Conservation (phyloP, 2,113 vertebrate genomes). For the Strix uralensis region DNA sequence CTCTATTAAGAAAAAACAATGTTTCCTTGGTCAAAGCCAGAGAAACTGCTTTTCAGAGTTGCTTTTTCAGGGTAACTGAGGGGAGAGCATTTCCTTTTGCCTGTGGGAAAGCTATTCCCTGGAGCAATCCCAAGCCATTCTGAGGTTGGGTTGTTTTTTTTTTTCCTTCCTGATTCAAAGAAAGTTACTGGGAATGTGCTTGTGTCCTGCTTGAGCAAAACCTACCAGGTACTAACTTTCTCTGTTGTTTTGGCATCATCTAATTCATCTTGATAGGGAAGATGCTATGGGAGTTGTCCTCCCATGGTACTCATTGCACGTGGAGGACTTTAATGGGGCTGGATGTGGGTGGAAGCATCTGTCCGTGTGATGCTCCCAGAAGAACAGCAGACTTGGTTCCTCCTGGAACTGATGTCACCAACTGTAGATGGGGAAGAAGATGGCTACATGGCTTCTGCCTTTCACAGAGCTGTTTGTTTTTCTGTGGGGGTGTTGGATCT, state of each 20-base stretch:
- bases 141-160: too few relatives aligned
- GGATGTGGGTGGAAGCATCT: not conserved
- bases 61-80: not conserved
- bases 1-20: not conserved
- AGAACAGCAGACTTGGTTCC: not conserved
- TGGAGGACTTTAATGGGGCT: not conserved
- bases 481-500: not conserved
- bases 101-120: constrained; percentile 17
- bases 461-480: not conserved
- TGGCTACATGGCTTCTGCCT: not conserved
- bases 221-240: not conserved
- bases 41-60: not conserved
- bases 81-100: constrained; percentile 3
- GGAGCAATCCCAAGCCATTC: not conserved
- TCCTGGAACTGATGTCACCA: not conserved
- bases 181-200: not conserved
- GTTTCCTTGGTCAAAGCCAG: not conserved
- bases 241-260: not conserved
- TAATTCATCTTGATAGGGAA: not conserved
- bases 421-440: not conserved
- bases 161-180: not conserved
- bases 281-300: not conserved
- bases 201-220: not conserved
- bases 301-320: rapidly evolving
- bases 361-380: not conserved